Base-by-base conservation (phyloP, 2,113 vertebrate genomes). In the Oreotrochilus melanogaster region DNA sequence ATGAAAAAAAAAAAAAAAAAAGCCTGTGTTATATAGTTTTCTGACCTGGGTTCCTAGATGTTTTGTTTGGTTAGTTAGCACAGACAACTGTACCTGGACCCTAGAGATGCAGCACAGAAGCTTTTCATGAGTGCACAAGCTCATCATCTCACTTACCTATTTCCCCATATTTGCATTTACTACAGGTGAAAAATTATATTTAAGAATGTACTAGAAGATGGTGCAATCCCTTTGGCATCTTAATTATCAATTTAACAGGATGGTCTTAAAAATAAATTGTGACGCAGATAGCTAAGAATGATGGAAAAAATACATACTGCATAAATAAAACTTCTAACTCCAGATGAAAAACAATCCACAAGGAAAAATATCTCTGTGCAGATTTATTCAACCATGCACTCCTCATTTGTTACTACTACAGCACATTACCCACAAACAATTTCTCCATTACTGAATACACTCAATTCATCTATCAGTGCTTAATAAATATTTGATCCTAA, bases 401-500 rank as follows among this genome's bases (percentile, higher is more conserved):
- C 70, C 93, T 92, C 53, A n/a, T n/a, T 58, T 88, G 35, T 69
- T 94, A 89, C 89, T 92, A 82, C 92, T 88, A 91, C 94, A 97
- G 92, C 86, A 95, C 97, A 97, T 98, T 97, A 96, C 84, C 88
- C 88, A 78, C 93, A 95, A 98, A 98, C 97, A 98, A 97, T 98
- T 97, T 97, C 78, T 94, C 95, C 64, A 73, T 79, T 93, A 91
- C 89, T 92, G 92, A 95, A 86, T 73, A 69, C 93, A 86, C 73
- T 86, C 70, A 96, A 64, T 82, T 95, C 17, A 89, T 92, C 95
- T 93, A 97, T 81, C 82, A 96, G 51, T 39, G 76, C 90, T 95
- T 96, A 97, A 97, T 96, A 97, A 97, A 85, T 92, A 95, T 93
- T 97, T 97, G 93, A 97, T 96, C 88, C 96, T 98, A 98, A 98